Conservation (phyloP, 2,888 invertebrate species). For the Troilus luridus region DNA sequence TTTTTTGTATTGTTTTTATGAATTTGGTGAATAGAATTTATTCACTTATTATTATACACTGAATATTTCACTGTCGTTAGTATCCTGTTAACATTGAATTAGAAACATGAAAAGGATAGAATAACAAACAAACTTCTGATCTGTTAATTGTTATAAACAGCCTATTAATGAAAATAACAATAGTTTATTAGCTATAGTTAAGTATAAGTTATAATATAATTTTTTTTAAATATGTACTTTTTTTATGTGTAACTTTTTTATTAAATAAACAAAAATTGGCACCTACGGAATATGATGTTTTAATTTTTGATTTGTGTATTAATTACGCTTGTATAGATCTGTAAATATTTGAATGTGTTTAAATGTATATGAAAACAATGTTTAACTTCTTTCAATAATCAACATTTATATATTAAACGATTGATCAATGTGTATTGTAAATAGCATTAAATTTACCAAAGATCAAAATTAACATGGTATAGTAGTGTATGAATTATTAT, state of each 20-base stretch:
- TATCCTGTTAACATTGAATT: background rate
- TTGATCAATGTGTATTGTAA: background rate
- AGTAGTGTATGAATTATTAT: background rate
- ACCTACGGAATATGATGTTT: background rate
- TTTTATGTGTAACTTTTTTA: background rate
- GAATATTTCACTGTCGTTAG: background rate
- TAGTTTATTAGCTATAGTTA: constrained; percentile 22
- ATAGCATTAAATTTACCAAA: constrained; percentile 34
- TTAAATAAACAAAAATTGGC: background rate
- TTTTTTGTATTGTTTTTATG: background rate
- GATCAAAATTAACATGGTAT: constrained; percentile 22
- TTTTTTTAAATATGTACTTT: background rate
- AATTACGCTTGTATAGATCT: constrained; percentile 21
- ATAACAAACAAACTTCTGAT: background rate
- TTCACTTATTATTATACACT: background rate
- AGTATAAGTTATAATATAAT: background rate
- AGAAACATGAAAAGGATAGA: background rate
- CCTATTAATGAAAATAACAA: background rate
- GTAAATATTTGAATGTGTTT: constrained; percentile 25
- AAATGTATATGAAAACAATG: background rate
- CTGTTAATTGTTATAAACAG: background rate
- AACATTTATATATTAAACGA: background rate
- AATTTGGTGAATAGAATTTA: background rate
- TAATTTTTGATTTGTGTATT: background rate
- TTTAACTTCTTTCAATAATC: background rate